Evolutionary conservation across 2,888 invertebrate species (phyloP).

Genomic region (Chrysomela aeneicollis): DNA sequence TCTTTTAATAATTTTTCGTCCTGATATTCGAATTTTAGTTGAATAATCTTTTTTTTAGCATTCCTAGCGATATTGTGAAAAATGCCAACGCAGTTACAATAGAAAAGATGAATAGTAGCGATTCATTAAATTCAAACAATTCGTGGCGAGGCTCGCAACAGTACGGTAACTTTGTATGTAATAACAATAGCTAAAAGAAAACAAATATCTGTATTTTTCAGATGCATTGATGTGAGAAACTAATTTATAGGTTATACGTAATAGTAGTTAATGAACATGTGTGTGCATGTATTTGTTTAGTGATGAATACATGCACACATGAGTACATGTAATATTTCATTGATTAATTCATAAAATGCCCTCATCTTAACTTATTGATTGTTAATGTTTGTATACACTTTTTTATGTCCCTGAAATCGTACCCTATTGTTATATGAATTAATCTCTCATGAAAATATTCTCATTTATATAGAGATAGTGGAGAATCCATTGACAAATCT

Average conservation of each 20-base stretch:
- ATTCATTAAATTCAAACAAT: slow-evolving; percentile 61
- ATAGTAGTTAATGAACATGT: slow-evolving; percentile 26
- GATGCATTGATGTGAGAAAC: slow-evolving; percentile 60
- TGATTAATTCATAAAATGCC: slow-evolving; percentile 47
- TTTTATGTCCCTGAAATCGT: slow-evolving; percentile 6
- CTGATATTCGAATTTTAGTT: slow-evolving; percentile 4
- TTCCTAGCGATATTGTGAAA: slow-evolving; percentile 59
- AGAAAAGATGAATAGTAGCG: slow-evolving; percentile 58
- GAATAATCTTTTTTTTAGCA: slow-evolving; percentile 51
- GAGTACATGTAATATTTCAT: slow-evolving; percentile 36
- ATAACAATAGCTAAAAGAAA: slow-evolving; percentile 54
- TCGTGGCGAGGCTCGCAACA: slow-evolving; percentile 60
- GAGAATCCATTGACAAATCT: neutral
- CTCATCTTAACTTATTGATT: slow-evolving; percentile 48
- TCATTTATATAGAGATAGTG: neutral
- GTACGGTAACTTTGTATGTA: slow-evolving; percentile 54
- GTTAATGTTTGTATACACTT: slow-evolving; percentile 41
- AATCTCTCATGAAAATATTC: slow-evolving; percentile 14
- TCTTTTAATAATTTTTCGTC: neutral
- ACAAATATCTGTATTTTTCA: slow-evolving; percentile 54
- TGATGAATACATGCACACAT: slow-evolving; percentile 35
- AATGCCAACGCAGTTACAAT: slow-evolving; percentile 60
- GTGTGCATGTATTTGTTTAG: slow-evolving; percentile 37
- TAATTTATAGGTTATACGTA: slow-evolving; percentile 46
- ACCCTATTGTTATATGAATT: slow-evolving; percentile 7